A percentile compares a stretch with the other conserved stretches of the same genome.
phyloP scores from a whole-genome alignment of 2,888 invertebrate genomes.

The Eulithis testata region DNA sequence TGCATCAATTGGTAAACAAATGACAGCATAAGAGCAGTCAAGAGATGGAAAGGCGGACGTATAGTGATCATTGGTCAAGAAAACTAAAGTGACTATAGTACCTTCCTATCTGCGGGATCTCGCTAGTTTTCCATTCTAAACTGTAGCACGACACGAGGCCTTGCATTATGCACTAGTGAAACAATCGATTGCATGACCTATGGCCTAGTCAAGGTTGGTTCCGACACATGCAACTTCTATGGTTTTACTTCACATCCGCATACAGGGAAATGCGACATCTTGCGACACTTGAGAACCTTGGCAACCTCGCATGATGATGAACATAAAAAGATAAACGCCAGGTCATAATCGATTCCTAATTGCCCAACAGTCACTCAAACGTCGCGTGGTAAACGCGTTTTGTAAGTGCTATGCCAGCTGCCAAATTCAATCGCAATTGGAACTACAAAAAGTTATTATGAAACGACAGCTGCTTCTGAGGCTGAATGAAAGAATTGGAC shows the following conservation, averaged over 20 bases:
- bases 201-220: slow-evolving; percentile 46
- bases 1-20: background rate
- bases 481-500: slow-evolving; percentile 57
- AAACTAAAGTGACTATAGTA: background rate
- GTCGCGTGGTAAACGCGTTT: slow-evolving; percentile 30
- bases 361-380: slow-evolving; percentile 39
- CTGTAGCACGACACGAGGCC: slow-evolving; percentile 43
- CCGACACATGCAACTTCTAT: slow-evolving; percentile 37
- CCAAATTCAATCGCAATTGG: slow-evolving; percentile 33
- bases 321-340: slow-evolving; percentile 28
- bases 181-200: slow-evolving; percentile 54
- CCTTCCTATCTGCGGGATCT: slow-evolving; percentile 5
- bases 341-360: slow-evolving; percentile 34
- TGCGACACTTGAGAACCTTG: slow-evolving; percentile 29
- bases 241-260: slow-evolving; percentile 34
- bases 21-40: background rate
- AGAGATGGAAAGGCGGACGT: background rate
- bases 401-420: slow-evolving; percentile 23
- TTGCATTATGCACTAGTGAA: slow-evolving; percentile 56
- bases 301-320: slow-evolving; percentile 33
- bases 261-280: slow-evolving; percentile 22
- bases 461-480: slow-evolving; percentile 53
- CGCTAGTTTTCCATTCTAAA: slow-evolving; percentile 7
- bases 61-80: background rate
- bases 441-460: slow-evolving; percentile 44